Base-by-base conservation (phyloP, 2,797 vertebrate genomes). In the Balearica regulorum region DNA sequence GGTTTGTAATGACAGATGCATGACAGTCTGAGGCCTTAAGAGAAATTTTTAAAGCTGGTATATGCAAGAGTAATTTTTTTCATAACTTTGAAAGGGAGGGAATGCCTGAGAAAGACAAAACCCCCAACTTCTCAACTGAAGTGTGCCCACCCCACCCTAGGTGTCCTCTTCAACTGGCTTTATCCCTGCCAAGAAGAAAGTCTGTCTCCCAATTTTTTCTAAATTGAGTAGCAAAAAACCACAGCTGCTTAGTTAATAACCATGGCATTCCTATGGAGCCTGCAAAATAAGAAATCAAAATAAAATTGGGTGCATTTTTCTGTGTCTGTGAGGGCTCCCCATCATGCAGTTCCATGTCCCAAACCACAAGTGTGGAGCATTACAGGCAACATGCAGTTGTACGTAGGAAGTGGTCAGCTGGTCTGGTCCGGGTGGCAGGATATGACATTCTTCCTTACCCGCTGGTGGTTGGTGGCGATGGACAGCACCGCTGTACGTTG, bases 401-500 rank as follows among this genome's bases (percentile, higher is more conserved):
- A 6, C 0, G 2, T 29, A 48, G 87, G 92, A 88, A 90, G 72
- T 26, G 76, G 41, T 76, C 3, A 22, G 62, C 79, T 71, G 55
- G 12, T 24, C 26, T 6, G 79, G 49, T 11, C 15, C 0, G 15
- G 10, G 35, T 35, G 51, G 46, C 62, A 82, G 87, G 68, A 85
- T 85, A 9, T 77, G 35, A 54, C 51, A 19, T 31, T 69, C 46
- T 90, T 85, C 71, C 83, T 70, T 13, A 7, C 20, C 10, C 9
- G 0, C 35, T 31, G 69, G 41, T 5, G 1, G 44, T 37, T 73
- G 71, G 44, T 87, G 35, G 55, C 5, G 3, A n/a, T 57, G 75
- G 55, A 10, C 24, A 35, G 72, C 0, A 1, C 51, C 83, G 46
- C 35, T 48, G 15, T n/a, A 28, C 1, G 0, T 57, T 9, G 16